Evolutionary conservation across 2,888 invertebrate species (phyloP).

Genomic region (Rhogogaster chlorosoma): DNA sequence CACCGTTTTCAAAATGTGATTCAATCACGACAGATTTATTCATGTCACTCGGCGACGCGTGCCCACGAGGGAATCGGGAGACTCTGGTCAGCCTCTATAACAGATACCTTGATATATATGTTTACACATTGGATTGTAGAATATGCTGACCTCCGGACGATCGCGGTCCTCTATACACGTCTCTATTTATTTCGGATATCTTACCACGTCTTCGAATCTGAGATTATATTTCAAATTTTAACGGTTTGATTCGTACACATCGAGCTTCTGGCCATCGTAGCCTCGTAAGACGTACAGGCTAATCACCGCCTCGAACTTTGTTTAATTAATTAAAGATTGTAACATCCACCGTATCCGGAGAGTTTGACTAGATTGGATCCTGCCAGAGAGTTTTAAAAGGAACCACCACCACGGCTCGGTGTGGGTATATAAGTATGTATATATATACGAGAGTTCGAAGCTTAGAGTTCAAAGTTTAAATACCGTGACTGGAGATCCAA

Average conservation of each 20-base stretch:
- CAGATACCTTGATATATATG: conserved; percentile 22
- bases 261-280: background rate
- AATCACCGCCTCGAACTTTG: background rate
- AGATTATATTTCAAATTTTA: no score
- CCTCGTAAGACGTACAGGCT: background rate
- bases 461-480: conserved; percentile 22
- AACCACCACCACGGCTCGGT: background rate
- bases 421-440: background rate
- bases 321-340: conserved; percentile 38
- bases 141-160: background rate
- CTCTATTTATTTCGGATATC: background rate
- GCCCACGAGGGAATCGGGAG: conserved; percentile 19
- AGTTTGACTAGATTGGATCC: conserved; percentile 28
- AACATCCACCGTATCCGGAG: background rate
- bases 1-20: conserved; percentile 50
- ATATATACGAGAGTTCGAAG: background rate
- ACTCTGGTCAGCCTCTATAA: conserved; percentile 14
- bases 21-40: conserved; percentile 49
- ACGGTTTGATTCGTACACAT: no score
- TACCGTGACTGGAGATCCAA: conserved; percentile 17
- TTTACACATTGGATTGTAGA: background rate
- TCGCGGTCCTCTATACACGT: background rate
- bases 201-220: background rate
- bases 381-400: conserved; percentile 22
- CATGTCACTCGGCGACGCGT: conserved; percentile 47